Evolutionary conservation across 2,888 invertebrate species (phyloP), one percentile per base, ranked within the genome.

Genomic region (Amiota minor): DNA sequence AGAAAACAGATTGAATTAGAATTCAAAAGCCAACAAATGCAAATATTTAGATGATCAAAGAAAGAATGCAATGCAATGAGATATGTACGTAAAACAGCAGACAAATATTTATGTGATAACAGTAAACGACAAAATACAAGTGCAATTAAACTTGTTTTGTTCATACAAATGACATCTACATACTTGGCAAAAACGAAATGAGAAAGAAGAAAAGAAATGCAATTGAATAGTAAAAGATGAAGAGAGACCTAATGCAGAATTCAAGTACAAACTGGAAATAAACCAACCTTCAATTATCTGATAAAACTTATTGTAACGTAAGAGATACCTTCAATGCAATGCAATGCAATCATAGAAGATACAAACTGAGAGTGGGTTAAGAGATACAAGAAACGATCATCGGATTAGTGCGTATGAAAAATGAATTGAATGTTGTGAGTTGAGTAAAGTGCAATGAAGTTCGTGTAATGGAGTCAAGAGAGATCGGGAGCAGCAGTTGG

Each of bases 241-340:
- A 80, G 55, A 23, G 55, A 47, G 10, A 14, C 18, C 9, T n/a
- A 2, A 59, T 9, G 8, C 3, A 4, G n/a, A 50, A 50, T 85
- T 85, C 86, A 86, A 84, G 84, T 86, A 86, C 86, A 86, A 82
- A 79, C 78, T 78, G 78, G 74, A 82, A 76, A 84, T 84, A 83
- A 86, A 86, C 81, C 85, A 83, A 84, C 62, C 45, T 62, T 62
- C 45, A 62, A 62, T 62, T 45, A 45, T 14, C 45, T 23, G 45
- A 62, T 3, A n/a, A 45, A 45, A 14, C 6, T n/a, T 45, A 35
- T 80, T 74, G 75, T 71, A 77, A 81, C 2, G n/a, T 2, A n/a
- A 53, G n/a, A 9, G n/a, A 14, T 2, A n/a, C n/a, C n/a, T n/a
- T n/a, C n/a, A n/a, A n/a, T n/a, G n/a, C n/a, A 53, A 53, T 53